phyloP scores from a whole-genome alignment of 2,797 vertebrate species.

The Diplodus sargus region DNA sequence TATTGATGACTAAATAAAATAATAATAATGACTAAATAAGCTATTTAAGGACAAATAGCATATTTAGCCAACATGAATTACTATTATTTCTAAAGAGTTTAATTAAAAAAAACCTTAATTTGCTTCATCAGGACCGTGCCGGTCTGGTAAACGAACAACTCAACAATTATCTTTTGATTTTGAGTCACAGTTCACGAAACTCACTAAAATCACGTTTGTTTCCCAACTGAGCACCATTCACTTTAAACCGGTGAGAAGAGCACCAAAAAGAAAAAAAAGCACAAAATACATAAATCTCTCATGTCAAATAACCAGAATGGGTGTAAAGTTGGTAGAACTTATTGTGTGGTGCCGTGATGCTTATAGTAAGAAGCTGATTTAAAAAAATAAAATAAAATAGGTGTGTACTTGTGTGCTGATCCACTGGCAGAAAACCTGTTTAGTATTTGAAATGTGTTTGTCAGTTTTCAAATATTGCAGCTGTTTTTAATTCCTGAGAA shows the following conservation, averaged over 20 bases:
- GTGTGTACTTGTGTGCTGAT: constrained; percentile 7
- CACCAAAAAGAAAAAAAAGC: not conserved
- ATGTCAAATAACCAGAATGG: not conserved
- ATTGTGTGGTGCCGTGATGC: not conserved
- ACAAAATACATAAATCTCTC: not conserved
- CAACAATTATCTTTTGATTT: not conserved
- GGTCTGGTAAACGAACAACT: not conserved
- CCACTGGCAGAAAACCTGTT: constrained; percentile 11
- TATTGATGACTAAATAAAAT: not conserved
- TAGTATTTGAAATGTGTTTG: constrained; percentile 16
- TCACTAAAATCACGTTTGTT: not conserved
- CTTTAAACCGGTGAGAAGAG: constrained; percentile 9
- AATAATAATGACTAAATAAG: not conserved
- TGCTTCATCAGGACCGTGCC: not conserved
- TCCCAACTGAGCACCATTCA: not conserved
- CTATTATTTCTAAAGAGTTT: not conserved
- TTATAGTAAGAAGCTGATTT: not conserved
- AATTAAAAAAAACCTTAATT: not conserved
- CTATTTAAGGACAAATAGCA: not conserved
- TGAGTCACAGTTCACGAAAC: not conserved
- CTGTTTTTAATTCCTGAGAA: constrained; percentile 38
- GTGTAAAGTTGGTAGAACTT: constrained; percentile 6
- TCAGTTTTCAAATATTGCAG: constrained; percentile 5
- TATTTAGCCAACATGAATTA: no score
- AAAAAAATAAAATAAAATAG: not conserved